Conservation (phyloP, 1,140 invertebrate genomes). For the Drosophila watanabei region DNA sequence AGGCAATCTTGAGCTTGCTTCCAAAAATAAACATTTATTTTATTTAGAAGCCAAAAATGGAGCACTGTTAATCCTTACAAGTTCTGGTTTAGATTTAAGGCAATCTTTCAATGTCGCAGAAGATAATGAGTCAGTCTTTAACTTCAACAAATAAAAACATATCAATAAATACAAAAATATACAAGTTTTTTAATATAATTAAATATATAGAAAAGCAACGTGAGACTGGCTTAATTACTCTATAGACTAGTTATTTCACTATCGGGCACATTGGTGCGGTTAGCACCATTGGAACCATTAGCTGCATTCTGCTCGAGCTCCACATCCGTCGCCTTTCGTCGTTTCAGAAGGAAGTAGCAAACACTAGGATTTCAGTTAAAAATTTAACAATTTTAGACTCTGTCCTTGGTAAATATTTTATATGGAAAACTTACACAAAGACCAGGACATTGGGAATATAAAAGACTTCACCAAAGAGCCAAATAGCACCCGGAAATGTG, state of each 20-base stretch:
- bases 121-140: not conserved
- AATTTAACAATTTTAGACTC: not conserved
- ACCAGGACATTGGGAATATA: constrained; percentile 81
- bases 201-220: constrained; percentile 51
- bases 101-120: not conserved
- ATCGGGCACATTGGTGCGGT: constrained; percentile 52
- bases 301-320: constrained; percentile 59
- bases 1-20: too few species aligned
- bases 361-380: constrained; percentile 29
- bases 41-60: not conserved
- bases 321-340: constrained; percentile 54
- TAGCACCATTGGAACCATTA: constrained; percentile 31
- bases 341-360: constrained; percentile 68
- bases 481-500: constrained; percentile 79
- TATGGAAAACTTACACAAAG: constrained; percentile 73
- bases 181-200: constrained; percentile 28
- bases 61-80: not conserved
- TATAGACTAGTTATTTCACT: constrained; percentile 82
- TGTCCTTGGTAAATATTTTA: not conserved
- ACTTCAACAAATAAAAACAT: not conserved
- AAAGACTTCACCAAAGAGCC: constrained; percentile 79
- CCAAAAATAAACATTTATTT: constrained; percentile 33
- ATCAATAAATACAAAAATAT: constrained; percentile 22
- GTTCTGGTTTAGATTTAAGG: not conserved
- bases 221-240: constrained; percentile 16